phyloP scores from a whole-genome alignment of 2,888 invertebrate genomes.

The Lasioglossum lativentre region DNA sequence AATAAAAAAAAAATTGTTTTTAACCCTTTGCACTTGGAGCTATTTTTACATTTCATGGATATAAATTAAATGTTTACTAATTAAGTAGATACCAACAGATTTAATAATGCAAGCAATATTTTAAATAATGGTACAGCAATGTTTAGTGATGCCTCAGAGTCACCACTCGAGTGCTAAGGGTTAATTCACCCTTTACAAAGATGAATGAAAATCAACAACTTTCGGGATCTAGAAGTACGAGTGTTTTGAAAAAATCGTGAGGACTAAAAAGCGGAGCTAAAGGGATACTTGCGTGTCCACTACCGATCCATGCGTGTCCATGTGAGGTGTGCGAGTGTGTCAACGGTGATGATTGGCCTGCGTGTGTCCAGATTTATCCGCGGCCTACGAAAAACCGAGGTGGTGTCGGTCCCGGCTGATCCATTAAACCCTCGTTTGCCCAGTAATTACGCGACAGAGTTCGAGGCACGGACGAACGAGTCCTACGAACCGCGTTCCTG shows the following conservation, averaged over 20 bases:
- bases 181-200: no score
- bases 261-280: background rate
- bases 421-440: slow-evolving; percentile 45
- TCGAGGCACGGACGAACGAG: slow-evolving; percentile 33
- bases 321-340: slow-evolving; percentile 17
- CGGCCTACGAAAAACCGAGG: slow-evolving; percentile 16
- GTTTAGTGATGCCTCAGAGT: no score
- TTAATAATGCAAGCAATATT: no score
- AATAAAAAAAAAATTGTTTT: background rate
- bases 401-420: background rate
- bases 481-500: background rate
- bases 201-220: no score
- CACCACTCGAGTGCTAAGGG: no score
- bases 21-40: no score
- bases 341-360: background rate
- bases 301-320: slow-evolving; percentile 3
- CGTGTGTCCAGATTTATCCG: slow-evolving; percentile 17
- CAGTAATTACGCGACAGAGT: slow-evolving; percentile 35
- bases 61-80: no score
- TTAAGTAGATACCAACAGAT: no score
- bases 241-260: background rate
- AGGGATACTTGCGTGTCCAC: slow-evolving; percentile 36
- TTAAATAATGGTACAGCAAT: no score
- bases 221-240: background rate
- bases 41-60: no score